These are phyloP conservation scores for Phyllopteryx taeniolatus DNA, from an alignment of 2,113 vertebrate genomes.

Conservation along the genomic window DNA sequence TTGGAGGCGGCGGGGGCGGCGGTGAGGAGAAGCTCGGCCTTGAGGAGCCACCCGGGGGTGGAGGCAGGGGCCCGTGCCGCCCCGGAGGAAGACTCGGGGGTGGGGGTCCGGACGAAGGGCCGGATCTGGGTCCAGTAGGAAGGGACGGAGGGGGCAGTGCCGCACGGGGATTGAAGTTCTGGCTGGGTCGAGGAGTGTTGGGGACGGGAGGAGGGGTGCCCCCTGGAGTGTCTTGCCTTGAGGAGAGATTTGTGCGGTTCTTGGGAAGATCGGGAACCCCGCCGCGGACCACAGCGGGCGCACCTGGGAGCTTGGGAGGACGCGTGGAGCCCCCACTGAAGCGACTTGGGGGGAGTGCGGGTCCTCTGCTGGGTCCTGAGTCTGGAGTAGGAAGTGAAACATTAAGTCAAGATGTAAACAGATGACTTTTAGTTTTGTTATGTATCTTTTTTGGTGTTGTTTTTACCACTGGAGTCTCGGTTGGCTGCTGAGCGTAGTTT, in stretches of 20 bases:
- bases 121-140: conserved; percentile 65
- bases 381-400: conserved; percentile 66
- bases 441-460: not conserved
- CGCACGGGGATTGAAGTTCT: conserved; percentile 63
- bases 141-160: conserved; percentile 70
- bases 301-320: conserved; percentile 69
- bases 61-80: conserved; percentile 68
- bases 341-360: conserved; percentile 81
- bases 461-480: conserved; percentile 75
- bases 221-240: conserved; percentile 73
- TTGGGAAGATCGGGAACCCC: conserved; percentile 73
- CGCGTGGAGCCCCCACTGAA: conserved; percentile 53
- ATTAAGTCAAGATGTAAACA: not conserved
- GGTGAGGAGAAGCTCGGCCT: conserved; percentile 32
- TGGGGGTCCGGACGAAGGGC: conserved; percentile 53
- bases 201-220: conserved; percentile 79
- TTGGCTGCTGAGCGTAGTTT: conserved; percentile 83
- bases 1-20: conserved; percentile 49
- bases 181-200: conserved; percentile 80
- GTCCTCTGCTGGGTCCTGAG: conserved; percentile 74
- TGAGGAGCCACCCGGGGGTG: conserved; percentile 46
- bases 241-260: conserved; percentile 70
- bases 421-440: too few relatives aligned
- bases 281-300: conserved; percentile 56
- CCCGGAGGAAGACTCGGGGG: conserved; percentile 72